These are phyloP conservation scores for Turritopsis dohrnii DNA, from an alignment of 30 jellyfish, hydroid and myxozoan genomes.

Conservation along the genomic window DNA sequence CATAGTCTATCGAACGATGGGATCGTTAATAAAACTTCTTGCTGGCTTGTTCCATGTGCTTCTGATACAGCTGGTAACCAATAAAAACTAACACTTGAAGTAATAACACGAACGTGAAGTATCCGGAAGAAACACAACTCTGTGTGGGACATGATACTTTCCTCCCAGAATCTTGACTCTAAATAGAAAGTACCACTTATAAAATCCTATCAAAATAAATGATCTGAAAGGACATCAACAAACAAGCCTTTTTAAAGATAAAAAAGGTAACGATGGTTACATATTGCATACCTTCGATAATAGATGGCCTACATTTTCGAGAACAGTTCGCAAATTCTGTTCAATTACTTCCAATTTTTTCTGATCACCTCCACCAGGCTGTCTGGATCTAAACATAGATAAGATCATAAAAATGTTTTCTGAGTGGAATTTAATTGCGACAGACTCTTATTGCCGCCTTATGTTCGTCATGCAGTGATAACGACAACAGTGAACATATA, in stretches of 20 bases:
- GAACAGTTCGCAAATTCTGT: conserved; percentile 49
- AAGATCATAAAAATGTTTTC: no score
- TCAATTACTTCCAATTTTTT: conserved; percentile 54
- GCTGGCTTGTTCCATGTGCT: conserved; percentile 75
- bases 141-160: conserved; percentile 38
- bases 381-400: background rate
- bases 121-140: conserved; percentile 54
- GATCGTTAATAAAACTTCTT: conserved; percentile 60
- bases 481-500: no score
- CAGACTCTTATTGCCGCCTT: no score
- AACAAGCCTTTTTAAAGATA: background rate
- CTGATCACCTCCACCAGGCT: conserved; percentile 13
- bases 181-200: background rate
- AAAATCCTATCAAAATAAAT: background rate
- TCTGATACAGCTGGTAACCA: conserved; percentile 63
- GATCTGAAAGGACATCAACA: background rate
- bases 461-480: no score
- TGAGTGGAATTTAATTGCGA: no score
- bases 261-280: conserved; percentile 16
- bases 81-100: conserved; percentile 38
- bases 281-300: conserved; percentile 37
- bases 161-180: conserved; percentile 25
- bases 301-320: conserved; percentile 81
- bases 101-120: conserved; percentile 39
- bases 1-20: background rate